Percentiles rank a stretch among this genome's conserved stretches.
Conservation (phyloP, 2,113 vertebrate genomes). For the Plestiodon gilberti region DNA sequence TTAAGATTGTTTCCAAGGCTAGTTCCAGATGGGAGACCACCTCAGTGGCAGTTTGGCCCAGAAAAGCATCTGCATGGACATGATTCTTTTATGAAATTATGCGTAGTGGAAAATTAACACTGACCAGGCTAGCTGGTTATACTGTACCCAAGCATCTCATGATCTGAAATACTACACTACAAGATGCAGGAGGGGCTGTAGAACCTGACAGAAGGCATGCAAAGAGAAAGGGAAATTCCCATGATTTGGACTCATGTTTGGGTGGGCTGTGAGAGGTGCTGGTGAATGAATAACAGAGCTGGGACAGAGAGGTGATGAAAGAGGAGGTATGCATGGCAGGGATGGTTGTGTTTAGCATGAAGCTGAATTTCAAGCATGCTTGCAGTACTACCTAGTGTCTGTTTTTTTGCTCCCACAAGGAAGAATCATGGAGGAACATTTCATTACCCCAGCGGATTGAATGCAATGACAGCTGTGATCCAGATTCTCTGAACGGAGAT, state of each 20-base stretch:
- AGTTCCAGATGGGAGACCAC: background rate
- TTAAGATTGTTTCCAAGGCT: too few species aligned
- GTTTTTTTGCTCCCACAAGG: background rate
- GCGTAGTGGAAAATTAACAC: background rate
- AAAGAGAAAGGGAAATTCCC: accelerated
- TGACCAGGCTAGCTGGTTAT: background rate
- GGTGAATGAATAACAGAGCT: background rate
- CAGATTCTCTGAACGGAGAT: slow-evolving; percentile 65
- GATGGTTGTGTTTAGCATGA: background rate
- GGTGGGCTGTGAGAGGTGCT: background rate
- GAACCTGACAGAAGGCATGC: too few species aligned
- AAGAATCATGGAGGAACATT: background rate
- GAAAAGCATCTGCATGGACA: background rate
- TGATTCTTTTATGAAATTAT: too few species aligned
- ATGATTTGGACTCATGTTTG: too few species aligned
- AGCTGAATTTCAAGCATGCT: background rate
- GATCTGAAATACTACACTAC: background rate
- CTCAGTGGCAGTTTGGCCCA: background rate
- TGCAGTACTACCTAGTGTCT: background rate
- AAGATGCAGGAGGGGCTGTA: background rate
- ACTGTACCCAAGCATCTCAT: too few species aligned
- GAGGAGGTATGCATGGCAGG: background rate
- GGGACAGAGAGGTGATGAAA: background rate
- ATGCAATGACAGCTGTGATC: slow-evolving; percentile 73
- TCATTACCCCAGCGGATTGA: slow-evolving; percentile 60